Conservation (phyloP, 2,113 vertebrate species). For the Henicopernis longicauda region DNA sequence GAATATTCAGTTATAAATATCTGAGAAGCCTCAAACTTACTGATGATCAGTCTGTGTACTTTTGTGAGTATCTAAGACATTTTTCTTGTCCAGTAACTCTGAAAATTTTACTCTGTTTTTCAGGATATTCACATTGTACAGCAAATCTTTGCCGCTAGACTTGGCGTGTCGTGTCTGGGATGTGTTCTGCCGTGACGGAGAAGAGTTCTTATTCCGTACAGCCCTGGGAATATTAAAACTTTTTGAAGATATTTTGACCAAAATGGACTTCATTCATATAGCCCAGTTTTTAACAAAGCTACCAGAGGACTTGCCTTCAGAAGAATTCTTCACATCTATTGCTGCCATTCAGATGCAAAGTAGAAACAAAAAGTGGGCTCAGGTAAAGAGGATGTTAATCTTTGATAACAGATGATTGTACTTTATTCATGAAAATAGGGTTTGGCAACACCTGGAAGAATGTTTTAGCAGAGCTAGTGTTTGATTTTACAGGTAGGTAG, state of each 20-base stretch:
- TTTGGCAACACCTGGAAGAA: not conserved
- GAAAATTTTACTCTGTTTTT: not conserved
- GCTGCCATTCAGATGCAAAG: slow-evolving; percentile 88
- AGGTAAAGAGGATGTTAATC: slow-evolving; percentile 68
- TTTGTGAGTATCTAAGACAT: not conserved
- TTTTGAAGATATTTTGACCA: slow-evolving; percentile 87
- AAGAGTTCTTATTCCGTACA: slow-evolving; percentile 95
- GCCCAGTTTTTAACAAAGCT: slow-evolving; percentile 94
- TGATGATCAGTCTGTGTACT: not conserved
- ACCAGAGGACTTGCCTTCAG: slow-evolving; percentile 83
- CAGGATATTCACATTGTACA: slow-evolving; percentile 97
- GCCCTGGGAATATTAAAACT: slow-evolving; percentile 88
- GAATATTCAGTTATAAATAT: not conserved
- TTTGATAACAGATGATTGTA: not conserved
- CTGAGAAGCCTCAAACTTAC: not conserved
- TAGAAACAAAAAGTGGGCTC: slow-evolving; percentile 90
- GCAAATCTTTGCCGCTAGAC: slow-evolving; percentile 91
- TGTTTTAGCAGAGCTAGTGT: not conserved
- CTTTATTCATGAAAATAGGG: not conserved
- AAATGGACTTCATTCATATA: slow-evolving; percentile 97
- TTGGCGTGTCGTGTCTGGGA: slow-evolving; percentile 95
- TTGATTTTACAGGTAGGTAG: not conserved
- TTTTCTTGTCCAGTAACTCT: not conserved
- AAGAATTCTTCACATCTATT: slow-evolving; percentile 87
- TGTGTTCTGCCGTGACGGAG: slow-evolving; percentile 92